phyloP scores from a whole-genome alignment of 2,797 vertebrate genomes.

The Myotis myotis region DNA sequence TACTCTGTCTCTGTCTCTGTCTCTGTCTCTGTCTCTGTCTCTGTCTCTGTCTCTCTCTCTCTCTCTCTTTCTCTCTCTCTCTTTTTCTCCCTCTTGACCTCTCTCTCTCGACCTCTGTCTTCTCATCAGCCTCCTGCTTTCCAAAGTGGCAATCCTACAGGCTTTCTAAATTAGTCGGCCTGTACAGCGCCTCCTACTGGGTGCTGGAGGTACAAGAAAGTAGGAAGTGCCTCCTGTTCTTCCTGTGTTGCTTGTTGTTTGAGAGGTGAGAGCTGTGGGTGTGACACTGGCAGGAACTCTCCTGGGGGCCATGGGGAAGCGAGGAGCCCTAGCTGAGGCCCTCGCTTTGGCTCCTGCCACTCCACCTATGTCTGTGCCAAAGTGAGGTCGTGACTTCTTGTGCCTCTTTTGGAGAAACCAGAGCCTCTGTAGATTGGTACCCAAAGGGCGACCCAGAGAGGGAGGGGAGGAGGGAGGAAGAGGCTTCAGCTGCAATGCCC shows the following conservation, averaged over 20 bases:
- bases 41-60: too few species aligned
- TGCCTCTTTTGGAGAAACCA: neutral
- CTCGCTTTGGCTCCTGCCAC: neutral
- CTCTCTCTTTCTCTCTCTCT: too few species aligned
- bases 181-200: neutral
- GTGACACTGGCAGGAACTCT: neutral
- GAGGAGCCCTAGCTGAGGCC: neutral
- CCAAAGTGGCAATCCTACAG: neutral
- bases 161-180: neutral
- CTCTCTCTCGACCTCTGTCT: neutral
- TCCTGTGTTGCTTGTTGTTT: neutral
- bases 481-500: neutral
- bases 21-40: neutral
- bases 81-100: too few species aligned
- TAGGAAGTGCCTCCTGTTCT: rapidly evolving
- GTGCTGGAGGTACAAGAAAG: neutral
- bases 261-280: neutral
- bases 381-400: neutral
- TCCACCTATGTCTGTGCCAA: neutral
- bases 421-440: neutral
- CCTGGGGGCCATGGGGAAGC: neutral
- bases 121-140: neutral
- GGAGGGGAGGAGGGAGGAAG: neutral
- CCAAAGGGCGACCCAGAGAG: too few species aligned
- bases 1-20: rapidly evolving